Evolutionary conservation across 2,113 vertebrate species (phyloP), one percentile per base, ranked within the genome.

Genomic region (Peromyscus polionotus): DNA sequence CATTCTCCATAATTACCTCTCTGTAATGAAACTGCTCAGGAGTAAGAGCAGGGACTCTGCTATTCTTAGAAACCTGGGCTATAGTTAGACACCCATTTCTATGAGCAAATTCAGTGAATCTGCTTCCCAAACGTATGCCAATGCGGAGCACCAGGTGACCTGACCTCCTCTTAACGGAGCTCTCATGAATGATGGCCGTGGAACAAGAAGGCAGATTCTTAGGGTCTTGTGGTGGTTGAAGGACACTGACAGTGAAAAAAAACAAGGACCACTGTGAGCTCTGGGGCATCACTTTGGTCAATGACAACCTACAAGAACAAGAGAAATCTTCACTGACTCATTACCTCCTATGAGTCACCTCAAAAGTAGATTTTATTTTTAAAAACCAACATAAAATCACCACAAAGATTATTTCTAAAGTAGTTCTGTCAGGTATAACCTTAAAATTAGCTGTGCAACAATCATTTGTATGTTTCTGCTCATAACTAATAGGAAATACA

Each of bases 321-420:
- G 51, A 93, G 76, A 91, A 80, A n/a, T 75, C 5, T 73, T 93
- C 54, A 54, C 20, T 80, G 80, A 80, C 39, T 90, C 87, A 87
- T 90, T 13, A 81, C 59, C 59, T 90, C 67, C 77, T 93, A 31
- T 86, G 90, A 92, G 22, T 95, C 61, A 93, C 24, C 88, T 89
- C 48, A 68, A 93, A 89, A 22, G 22, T 63, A 81, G 33, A 89
- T 63, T 94, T 97, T 54, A 94, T 96, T 96, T 95, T 97, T n/a
- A 93, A 95, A 97, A 94, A 5, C 4, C 83, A 96, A 90, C 13
- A 85, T 90, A 72, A 95, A 93, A 85, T 80, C 45, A 94, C 8
- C 77, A 83, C 33, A 90, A 65, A 96, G n/a, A 93, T 93, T 84
- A 81, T 72, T 68, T 96, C 70, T 91, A 95, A 57, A 95, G 26